Evolutionary conservation across 2,113 vertebrate species (phyloP).

Genomic region (Mustelus asterias): DNA sequence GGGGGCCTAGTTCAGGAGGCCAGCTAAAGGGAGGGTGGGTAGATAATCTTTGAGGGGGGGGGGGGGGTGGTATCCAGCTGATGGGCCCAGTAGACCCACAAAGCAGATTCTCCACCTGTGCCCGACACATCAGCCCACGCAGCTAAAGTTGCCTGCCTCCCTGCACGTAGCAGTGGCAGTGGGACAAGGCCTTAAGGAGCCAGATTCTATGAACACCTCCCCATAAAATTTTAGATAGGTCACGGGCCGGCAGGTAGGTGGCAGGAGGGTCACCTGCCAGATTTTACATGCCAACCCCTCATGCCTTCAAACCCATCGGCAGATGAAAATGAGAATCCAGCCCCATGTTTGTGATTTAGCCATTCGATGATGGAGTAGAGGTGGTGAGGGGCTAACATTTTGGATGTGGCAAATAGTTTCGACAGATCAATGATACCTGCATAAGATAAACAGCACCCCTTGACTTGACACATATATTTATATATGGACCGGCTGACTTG

Average conservation of each 20-base stretch:
- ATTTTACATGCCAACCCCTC: neutral
- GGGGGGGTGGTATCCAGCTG: no score
- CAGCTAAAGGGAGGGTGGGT: no score
- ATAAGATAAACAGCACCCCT: constrained; percentile 47
- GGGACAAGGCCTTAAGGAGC: neutral
- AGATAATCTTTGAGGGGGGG: no score
- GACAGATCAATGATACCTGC: neutral
- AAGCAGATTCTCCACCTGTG: no score
- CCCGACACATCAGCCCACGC: neutral
- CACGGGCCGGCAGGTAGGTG: neutral
- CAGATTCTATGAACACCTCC: neutral
- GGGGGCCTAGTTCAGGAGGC: no score
- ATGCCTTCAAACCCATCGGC: neutral
- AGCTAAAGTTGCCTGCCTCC: neutral
- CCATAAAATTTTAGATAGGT: no score
- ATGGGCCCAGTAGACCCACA: no score
- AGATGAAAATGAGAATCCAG: neutral
- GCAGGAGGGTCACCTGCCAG: neutral
- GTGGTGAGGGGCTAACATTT: neutral
- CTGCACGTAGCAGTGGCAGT: neutral
- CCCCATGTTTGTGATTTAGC: neutral
- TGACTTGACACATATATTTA: constrained; percentile 60
- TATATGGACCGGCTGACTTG: constrained; percentile 66
- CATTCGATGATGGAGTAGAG: neutral
- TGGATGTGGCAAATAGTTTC: neutral